Base-by-base conservation (phyloP, 2,113 vertebrate genomes). In the Cichladusa arquata region DNA sequence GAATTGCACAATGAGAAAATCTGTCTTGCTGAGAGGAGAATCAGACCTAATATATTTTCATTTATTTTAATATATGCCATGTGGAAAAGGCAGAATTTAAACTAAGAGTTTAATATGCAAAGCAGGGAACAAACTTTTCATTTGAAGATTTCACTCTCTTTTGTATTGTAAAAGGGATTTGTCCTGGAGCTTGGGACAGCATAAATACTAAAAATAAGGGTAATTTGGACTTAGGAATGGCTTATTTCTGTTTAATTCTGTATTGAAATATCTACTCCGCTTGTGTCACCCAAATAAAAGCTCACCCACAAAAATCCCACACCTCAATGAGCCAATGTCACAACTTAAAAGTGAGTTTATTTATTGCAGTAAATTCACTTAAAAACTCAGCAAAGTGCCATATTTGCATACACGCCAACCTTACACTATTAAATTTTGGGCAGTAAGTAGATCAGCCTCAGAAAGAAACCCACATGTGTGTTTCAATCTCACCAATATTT, bases 401-500 rank as follows among this genome's bases (percentile, higher is more conserved):
- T 9, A 24, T 53, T 82, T 72, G 40, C 60, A 66, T 62, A 40
- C 56, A 86, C 17, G 84, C 66, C 92, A 81, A 51, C 51, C 20
- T 64, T 51, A 25, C 33, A 47, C 33, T 67, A 64, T 76, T 62
- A 33, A 45, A 81, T 54, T 33, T 88, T 93, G 31, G 56, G 54
- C 9, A 84, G 84, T 90, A 92, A 91, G 38, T 73, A 85, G 40
- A 78, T 70, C 38, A 86, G 62, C 76, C 53, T 74, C 58, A 40
- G 71, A 4, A 62, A 60, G 81, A 77, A 38, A 4, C 9, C 26
- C 44, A 22, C 26, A 65, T 8, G 13, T 69, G 9, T 25, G 73
- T 85, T 97, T 96, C 74, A 73, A 84, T 96, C 50, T 92, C 44
- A 40, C 29, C 51, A 80, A 22, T 62, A 80, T 89, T 86, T 83